phyloP scores from a whole-genome alignment of 2,113 vertebrate genomes.

The Formicarius rufipectus region DNA sequence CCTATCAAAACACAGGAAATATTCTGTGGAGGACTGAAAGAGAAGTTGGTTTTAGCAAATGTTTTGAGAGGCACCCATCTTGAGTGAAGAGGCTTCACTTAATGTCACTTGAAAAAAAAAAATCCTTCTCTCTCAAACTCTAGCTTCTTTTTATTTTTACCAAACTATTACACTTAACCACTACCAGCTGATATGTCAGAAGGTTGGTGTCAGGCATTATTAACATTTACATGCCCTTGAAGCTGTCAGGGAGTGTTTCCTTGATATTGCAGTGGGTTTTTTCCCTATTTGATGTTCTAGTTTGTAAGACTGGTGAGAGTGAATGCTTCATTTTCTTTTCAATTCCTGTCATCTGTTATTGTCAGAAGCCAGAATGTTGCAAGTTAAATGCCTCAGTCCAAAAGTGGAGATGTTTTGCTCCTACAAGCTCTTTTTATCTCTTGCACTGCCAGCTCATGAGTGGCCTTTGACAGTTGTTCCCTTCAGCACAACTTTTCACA shows the following conservation, averaged over 20 bases:
- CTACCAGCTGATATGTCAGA: neutral
- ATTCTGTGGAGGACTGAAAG: neutral
- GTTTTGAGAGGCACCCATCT: neutral
- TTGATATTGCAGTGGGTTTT: neutral
- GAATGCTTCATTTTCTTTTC: neutral
- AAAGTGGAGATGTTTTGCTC: neutral
- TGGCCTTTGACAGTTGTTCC: neutral
- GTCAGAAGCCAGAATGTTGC: neutral
- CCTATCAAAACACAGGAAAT: neutral
- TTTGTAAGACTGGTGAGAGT: neutral
- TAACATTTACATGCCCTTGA: neutral
- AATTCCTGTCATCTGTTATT: neutral
- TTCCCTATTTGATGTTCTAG: neutral
- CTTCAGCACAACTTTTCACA: neutral
- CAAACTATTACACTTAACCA: neutral
- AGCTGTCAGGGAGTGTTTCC: neutral
- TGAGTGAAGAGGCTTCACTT: neutral
- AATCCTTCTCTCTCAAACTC: neutral
- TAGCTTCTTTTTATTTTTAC: neutral
- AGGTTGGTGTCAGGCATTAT: neutral
- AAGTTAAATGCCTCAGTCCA: neutral
- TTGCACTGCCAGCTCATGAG: neutral
- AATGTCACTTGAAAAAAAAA: neutral
- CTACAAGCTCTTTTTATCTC: neutral
- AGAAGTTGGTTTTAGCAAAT: neutral